Conservation (phyloP, 2,113 vertebrate genomes). For the Capricornis sumatraensis region DNA sequence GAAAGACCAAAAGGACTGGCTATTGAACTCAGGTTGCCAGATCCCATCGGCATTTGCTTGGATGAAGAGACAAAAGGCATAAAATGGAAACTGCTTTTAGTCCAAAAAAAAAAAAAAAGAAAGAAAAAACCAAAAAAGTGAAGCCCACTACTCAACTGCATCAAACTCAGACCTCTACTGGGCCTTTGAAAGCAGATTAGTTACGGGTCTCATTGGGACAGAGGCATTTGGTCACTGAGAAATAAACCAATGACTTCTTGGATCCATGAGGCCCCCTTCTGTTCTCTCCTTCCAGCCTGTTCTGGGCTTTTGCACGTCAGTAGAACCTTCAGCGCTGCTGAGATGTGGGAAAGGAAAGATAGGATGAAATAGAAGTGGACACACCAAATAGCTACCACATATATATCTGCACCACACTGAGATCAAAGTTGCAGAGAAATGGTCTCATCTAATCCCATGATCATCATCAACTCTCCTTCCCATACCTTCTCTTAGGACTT, state of each 20-base stretch:
- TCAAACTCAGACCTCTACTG: slow-evolving; percentile 29
- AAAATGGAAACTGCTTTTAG: slow-evolving; percentile 73
- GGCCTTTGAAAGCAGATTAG: background rate
- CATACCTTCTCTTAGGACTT: background rate
- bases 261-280: background rate
- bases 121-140: background rate
- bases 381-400: background rate
- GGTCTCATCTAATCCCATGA: background rate
- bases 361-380: background rate
- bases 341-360: background rate
- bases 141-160: slow-evolving; percentile 12
- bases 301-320: background rate
- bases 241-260: background rate
- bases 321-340: background rate
- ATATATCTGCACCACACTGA: background rate
- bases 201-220: background rate
- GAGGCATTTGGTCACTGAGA: slow-evolving; percentile 6
- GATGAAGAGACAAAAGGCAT: slow-evolving; percentile 73
- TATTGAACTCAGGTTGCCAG: slow-evolving; percentile 84
- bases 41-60: slow-evolving; percentile 77
- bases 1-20: slow-evolving; percentile 86
- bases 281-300: background rate
- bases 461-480: background rate
- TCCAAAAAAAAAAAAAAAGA: background rate
- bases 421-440: background rate